A percentile compares a stretch with the other conserved stretches of the same genome.
Evolutionary conservation across 2,888 invertebrate genomes (phyloP).

Genomic region (Rhimphoctona megacephalus): DNA sequence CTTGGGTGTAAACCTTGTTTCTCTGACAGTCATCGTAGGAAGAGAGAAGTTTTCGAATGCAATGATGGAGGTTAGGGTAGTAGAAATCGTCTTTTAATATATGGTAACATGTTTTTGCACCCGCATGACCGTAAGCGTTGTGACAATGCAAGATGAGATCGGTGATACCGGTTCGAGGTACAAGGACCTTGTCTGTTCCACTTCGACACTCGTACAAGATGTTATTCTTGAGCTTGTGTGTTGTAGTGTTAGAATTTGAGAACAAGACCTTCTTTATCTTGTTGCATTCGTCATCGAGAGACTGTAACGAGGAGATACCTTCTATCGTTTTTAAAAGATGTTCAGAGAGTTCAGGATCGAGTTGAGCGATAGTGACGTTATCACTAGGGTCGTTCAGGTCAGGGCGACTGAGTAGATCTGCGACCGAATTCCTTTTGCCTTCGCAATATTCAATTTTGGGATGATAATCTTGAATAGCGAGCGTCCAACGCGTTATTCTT

Average conservation of each 20-base stretch:
- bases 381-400: background rate
- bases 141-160: conserved; percentile 34
- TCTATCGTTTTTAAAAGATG: background rate
- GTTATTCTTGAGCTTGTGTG: background rate
- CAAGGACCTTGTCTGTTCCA: background rate
- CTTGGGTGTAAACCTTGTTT: conserved; percentile 46
- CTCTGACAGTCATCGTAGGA: conserved; percentile 59
- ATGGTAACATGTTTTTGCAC: conserved; percentile 42
- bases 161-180: background rate
- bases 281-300: no score
- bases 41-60: background rate
- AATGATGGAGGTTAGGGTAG: conserved; percentile 11
- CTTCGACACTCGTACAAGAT: background rate
- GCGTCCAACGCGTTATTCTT: no score
- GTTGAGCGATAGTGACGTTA: background rate
- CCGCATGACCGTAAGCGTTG: conserved; percentile 44
- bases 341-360: background rate
- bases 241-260: no score
- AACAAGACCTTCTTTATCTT: no score
- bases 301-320: no score
- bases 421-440: background rate
- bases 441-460: no score
- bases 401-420: background rate
- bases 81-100: conserved; percentile 45
- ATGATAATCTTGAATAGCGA: no score